Base-by-base conservation (phyloP, 2,113 vertebrate genomes). In the Larimichthys polyactis region DNA sequence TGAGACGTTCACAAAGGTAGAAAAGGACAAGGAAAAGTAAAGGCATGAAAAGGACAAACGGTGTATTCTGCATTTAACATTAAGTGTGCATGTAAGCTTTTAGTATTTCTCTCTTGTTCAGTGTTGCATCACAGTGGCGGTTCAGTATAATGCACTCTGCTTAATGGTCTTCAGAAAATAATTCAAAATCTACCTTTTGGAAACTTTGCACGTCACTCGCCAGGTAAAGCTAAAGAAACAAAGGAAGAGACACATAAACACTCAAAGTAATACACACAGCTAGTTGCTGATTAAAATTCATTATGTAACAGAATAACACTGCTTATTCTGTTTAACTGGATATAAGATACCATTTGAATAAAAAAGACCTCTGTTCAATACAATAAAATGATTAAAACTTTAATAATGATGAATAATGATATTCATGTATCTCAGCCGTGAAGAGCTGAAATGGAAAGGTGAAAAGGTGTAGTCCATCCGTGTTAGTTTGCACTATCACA, bases 181-280 rank as follows among this genome's bases (percentile, higher is more conserved):
- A 52, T 58, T 64, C 0, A 71, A 17, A 7, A 63, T 29, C 14
- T 90, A 93, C 93, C 92, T 91, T 96, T 67, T 86, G 51, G 72
- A 97, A 96, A 49, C 93, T 96, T 85, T 89, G 93, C 67, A 95
- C 90, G 77, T 99, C 97, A 66, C 98, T 99, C 0, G 93, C 93
- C 79, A 99, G 82, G 92, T 95, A 97, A 11, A 99, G 90, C 98
- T 99, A 92, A 22, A 40, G 90, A 91, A 86, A 6, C 20, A 81
- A 59, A 40, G 52, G 11, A 71, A 40, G 16, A 75, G 3, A 71
- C 40, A 46, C 19, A 27, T 65, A 15, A 80, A 43, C n/a, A 70
- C 16, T 17, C 20, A 5, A 60, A 52, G 14, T 58, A 19, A 24
- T 16, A 10, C 2, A 7, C n/a, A 29, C 10, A 58, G 36, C 36